Conservation (phyloP, 1,140 invertebrate genomes). For the Alviniconcha marisindica region DNA sequence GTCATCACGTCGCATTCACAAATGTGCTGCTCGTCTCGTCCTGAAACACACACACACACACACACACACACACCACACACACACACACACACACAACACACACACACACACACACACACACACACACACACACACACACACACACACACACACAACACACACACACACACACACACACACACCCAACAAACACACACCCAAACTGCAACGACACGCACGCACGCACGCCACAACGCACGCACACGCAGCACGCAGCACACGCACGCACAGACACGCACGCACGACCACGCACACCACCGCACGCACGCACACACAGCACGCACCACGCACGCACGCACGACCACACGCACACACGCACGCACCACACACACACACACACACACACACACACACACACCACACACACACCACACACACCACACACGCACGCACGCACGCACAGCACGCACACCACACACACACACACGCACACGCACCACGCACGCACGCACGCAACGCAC, state of each 20-base stretch:
- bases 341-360: neutral
- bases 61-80: too few species aligned
- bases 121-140: neutral
- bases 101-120: neutral
- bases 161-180: neutral
- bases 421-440: neutral
- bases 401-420: neutral
- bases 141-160: neutral
- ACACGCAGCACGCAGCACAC: too few species aligned
- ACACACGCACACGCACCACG: neutral
- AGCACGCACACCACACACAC: neutral
- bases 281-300: neutral
- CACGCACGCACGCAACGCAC: too few species aligned
- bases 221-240: neutral
- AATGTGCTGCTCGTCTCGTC: too few species aligned
- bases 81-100: too few species aligned
- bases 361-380: neutral
- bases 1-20: too few species aligned
- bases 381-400: neutral
- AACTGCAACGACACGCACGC: conserved; percentile 15
- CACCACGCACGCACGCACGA: neutral
- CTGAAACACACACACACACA: too few species aligned
- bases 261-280: too few species aligned
- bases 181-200: neutral
- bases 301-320: conserved; percentile 4